A percentile compares a stretch with the other conserved stretches of the same genome.
phyloP scores from a whole-genome alignment of 2,888 invertebrate genomes.

The Altica lythri region DNA sequence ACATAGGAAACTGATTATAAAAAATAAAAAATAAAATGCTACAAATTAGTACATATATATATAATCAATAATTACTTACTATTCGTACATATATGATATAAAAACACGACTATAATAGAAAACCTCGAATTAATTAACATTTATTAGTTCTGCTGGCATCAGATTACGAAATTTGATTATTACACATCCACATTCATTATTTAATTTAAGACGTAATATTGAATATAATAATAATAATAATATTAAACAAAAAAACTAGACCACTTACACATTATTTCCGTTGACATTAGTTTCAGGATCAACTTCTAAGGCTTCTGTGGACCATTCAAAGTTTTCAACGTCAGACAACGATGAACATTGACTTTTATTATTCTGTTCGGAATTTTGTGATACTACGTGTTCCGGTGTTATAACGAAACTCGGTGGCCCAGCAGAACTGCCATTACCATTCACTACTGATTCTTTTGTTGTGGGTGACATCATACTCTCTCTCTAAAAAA shows the following conservation, averaged over 20 bases:
- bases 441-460: conserved; percentile 30
- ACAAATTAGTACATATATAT: no score
- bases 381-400: conserved; percentile 27
- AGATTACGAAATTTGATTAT: not conserved
- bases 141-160: not conserved
- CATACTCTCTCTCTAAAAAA: conserved; percentile 31
- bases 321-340: conserved; percentile 82
- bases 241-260: conserved; percentile 2
- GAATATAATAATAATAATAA: no score
- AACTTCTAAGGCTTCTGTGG: conserved; percentile 61
- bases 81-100: not conserved
- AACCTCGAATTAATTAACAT: no score
- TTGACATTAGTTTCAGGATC: conserved; percentile 55
- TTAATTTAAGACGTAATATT: not conserved
- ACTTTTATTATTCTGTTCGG: conserved; percentile 49
- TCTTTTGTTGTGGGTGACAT: conserved; percentile 37
- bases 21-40: no score
- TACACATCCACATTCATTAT: not conserved
- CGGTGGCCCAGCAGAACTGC: conserved; percentile 18
- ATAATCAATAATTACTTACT: no score
- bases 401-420: conserved; percentile 34
- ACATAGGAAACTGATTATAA: no score
- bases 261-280: conserved; percentile 30
- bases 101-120: no score
- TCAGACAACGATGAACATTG: conserved; percentile 69